Evolutionary conservation across 1,140 invertebrate genomes (phyloP).

Genomic region (Heliconius himera): DNA sequence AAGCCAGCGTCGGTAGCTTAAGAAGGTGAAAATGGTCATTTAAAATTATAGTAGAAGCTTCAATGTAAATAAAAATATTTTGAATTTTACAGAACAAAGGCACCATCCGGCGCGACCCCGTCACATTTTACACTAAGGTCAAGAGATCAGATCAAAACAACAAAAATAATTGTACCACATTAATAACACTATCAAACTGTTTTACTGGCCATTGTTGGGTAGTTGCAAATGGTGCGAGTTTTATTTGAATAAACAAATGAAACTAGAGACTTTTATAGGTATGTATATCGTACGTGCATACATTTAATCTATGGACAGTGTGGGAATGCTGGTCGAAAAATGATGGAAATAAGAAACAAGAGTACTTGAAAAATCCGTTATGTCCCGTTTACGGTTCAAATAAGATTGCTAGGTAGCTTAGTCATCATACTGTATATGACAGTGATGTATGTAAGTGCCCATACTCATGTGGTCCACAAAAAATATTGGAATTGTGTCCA

Average conservation of each 20-base stretch:
- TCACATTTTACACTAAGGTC: conserved; percentile 24
- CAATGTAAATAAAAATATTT: not conserved
- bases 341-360: conserved; percentile 9
- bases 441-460: not conserved
- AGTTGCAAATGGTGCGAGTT: conserved; percentile 48
- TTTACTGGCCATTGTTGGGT: conserved; percentile 55
- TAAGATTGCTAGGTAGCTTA: conserved; percentile 6
- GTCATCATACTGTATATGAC: conserved; percentile 4
- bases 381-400: conserved; percentile 23
- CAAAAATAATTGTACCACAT: conserved; percentile 33
- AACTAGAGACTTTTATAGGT: conserved; percentile 39
- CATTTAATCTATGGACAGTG: conserved; percentile 23
- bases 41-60: not conserved
- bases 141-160: conserved; percentile 21
- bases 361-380: conserved; percentile 35
- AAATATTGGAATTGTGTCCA: not conserved
- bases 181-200: conserved; percentile 56
- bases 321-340: conserved; percentile 41
- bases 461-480: not conserved
- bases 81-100: not conserved
- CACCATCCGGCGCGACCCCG: not conserved
- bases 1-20: too few relatives aligned
- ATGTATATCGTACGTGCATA: conserved; percentile 15
- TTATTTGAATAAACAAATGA: conserved; percentile 46
- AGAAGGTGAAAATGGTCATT: too few relatives aligned